A percentile compares a stretch with the other conserved stretches of the same genome.
Evolutionary conservation across 2,888 invertebrate genomes (phyloP).

Genomic region (Eupithecia insigniata): DNA sequence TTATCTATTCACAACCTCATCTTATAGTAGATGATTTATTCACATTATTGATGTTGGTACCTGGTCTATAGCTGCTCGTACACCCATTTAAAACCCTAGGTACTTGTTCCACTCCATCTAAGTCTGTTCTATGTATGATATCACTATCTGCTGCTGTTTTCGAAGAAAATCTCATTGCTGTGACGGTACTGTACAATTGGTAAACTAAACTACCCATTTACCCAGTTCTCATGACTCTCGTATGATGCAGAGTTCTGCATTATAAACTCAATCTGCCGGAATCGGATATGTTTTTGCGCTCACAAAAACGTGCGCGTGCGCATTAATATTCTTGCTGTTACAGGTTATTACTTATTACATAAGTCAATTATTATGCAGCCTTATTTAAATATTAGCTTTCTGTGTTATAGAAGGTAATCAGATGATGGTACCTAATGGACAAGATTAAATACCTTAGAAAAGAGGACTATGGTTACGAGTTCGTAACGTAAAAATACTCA

Average conservation of each 20-base stretch:
- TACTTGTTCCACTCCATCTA: not conserved
- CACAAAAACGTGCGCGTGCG: slow-evolving; percentile 16
- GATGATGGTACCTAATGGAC: not conserved
- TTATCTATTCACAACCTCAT: too few species aligned
- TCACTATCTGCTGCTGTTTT: not conserved
- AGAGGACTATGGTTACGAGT: not conserved
- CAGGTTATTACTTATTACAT: slow-evolving; percentile 27
- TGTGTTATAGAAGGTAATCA: not conserved
- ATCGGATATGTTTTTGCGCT: slow-evolving; percentile 31
- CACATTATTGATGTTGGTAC: not conserved
- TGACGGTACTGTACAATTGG: not conserved
- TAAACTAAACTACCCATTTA: not conserved
- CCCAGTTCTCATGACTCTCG: slow-evolving; percentile 6
- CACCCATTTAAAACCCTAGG: not conserved
- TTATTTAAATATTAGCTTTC: not conserved
- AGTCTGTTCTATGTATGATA: not conserved
- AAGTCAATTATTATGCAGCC: slow-evolving; percentile 1
- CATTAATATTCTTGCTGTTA: slow-evolving; percentile 23
- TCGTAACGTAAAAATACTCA: not conserved
- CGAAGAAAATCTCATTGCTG: not conserved
- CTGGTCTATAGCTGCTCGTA: not conserved
- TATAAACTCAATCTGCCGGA: slow-evolving; percentile 29
- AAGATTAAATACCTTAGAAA: not conserved
- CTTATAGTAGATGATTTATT: not conserved
- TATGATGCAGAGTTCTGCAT: slow-evolving; percentile 10